Base-by-base conservation (phyloP, 2,888 invertebrate species). In the Tachina lurida region DNA sequence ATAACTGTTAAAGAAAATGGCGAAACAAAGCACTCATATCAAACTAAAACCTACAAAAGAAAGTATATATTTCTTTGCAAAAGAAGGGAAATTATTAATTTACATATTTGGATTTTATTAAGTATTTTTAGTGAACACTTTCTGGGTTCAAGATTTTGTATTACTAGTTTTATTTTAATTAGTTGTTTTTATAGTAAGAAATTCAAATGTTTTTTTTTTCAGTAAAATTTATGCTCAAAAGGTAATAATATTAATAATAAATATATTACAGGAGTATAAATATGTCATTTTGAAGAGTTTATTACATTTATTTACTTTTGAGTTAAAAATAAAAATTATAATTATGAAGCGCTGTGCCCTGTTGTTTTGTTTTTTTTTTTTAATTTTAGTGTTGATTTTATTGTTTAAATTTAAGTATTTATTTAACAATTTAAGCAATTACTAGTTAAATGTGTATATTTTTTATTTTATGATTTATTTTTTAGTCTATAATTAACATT, bases 91-190 rank as follows among this genome's bases (percentile, higher is more conserved):
- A 22, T 65, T 78, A 39, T 17, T 60, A 31, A n/a, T 39, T 31
- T 65, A n/a, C 76, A 65, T 73, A 12, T 41, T 76, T 74, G 73
- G 31, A 41, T 77, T 60, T 76, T 75, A 10, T 84, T 81, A 65
- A 79, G 67, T 77, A 84, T 84, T 85, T 91, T 90, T 91, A 91
- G 90, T 91, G 91, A 91, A 91, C 91, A 91, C 91, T 91, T 91
- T 89, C 89, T 90, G 90, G 91, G 91, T 91, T 91, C 91, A 91
- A 91, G 88, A 86, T 86, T 86, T 87, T 84, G 84, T 84, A 84
- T 87, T 84, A 77, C 74, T 81, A 86, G 87, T 63, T 67, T 56
- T 73, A 84, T 65, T 78, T 73, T 75, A 58, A 31, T 31, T 31
- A 31, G 5, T 31, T 31, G 31, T 62, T 83, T 83, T 47, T 80